Evolutionary conservation across 2,888 invertebrate species (phyloP).

Genomic region (Caenorhabditis zanzibari): DNA sequence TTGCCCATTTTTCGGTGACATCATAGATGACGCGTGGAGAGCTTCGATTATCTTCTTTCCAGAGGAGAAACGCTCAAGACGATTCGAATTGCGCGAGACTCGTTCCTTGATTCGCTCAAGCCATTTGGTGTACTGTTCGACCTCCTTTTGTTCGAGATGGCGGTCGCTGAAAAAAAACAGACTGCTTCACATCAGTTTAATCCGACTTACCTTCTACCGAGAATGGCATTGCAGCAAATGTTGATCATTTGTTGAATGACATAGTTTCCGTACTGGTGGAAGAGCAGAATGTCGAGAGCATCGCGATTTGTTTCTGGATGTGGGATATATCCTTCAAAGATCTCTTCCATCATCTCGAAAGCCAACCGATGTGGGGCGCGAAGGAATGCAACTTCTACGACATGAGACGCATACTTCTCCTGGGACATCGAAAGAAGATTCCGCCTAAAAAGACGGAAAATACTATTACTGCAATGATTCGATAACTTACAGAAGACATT

Average conservation of each 20-base stretch:
- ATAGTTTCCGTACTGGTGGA: slow-evolving; percentile 82
- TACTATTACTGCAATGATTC: no score
- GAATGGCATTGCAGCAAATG: slow-evolving; percentile 66
- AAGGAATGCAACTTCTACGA: slow-evolving; percentile 77
- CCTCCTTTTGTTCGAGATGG: slow-evolving; percentile 23
- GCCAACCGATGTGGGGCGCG: slow-evolving; percentile 67
- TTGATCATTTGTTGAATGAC: slow-evolving; percentile 79
- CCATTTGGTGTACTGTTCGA: slow-evolving; percentile 55
- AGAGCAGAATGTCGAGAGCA: slow-evolving; percentile 77
- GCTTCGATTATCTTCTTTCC: slow-evolving; percentile 80
- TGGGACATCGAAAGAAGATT: slow-evolving; percentile 79
- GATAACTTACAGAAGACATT: slow-evolving; percentile 73
- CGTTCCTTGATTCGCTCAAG: slow-evolving; percentile 63
- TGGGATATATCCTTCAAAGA: slow-evolving; percentile 77
- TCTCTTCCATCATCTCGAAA: slow-evolving; percentile 75
- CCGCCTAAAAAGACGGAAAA: slow-evolving; percentile 36
- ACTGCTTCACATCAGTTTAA: not conserved
- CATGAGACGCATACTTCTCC: slow-evolving; percentile 80
- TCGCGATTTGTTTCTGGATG: slow-evolving; percentile 73
- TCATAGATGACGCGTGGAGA: slow-evolving; percentile 31
- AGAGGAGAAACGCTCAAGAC: slow-evolving; percentile 74
- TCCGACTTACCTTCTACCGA: slow-evolving; percentile 31
- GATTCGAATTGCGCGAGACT: slow-evolving; percentile 48
- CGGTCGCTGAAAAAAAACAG: slow-evolving; percentile 15
- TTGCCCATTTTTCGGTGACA: not conserved